These are phyloP conservation scores for Meiosimyza decipiens DNA, from an alignment of 2,888 invertebrate genomes.

Conservation along the genomic window DNA sequence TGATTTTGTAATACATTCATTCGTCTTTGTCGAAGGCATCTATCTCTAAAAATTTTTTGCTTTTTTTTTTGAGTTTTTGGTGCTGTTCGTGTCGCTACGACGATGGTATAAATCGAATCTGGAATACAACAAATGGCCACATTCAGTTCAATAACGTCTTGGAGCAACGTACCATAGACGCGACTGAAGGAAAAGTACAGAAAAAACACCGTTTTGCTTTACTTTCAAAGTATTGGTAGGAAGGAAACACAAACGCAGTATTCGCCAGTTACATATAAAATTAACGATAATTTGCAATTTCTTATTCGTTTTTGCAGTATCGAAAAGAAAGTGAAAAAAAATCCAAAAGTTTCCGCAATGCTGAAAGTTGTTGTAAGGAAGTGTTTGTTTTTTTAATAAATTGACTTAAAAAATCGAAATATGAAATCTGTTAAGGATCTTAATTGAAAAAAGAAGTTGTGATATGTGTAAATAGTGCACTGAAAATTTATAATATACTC, in stretches of 20 bases:
- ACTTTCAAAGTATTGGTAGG: too few species aligned
- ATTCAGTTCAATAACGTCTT: constrained; percentile 60
- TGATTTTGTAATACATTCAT: constrained; percentile 17
- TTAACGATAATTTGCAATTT: too few species aligned
- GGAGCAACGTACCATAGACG: constrained; percentile 51
- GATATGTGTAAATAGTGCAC: too few species aligned
- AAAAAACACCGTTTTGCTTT: background rate
- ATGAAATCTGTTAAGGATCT: too few species aligned
- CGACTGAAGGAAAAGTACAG: background rate
- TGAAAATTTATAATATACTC: too few species aligned
- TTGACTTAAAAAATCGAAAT: background rate
- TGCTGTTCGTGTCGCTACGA: background rate
- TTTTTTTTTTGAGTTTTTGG: constrained; percentile 18
- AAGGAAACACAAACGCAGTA: too few species aligned
- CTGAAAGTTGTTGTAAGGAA: constrained; percentile 62
- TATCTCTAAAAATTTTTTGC: constrained; percentile 4
- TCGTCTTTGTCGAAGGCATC: constrained; percentile 25
- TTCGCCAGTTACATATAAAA: too few species aligned
- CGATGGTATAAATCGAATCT: constrained; percentile 66
- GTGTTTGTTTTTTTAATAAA: constrained; percentile 22
- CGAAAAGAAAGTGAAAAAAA: constrained; percentile 18
- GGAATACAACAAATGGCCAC: constrained; percentile 59
- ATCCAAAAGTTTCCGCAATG: constrained; percentile 47
- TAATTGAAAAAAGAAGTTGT: too few species aligned
- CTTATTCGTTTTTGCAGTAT: too few species aligned